These are phyloP conservation scores for Callyntrura sp. DNA, from an alignment of 2,888 invertebrate species.

Conservation along the genomic window DNA sequence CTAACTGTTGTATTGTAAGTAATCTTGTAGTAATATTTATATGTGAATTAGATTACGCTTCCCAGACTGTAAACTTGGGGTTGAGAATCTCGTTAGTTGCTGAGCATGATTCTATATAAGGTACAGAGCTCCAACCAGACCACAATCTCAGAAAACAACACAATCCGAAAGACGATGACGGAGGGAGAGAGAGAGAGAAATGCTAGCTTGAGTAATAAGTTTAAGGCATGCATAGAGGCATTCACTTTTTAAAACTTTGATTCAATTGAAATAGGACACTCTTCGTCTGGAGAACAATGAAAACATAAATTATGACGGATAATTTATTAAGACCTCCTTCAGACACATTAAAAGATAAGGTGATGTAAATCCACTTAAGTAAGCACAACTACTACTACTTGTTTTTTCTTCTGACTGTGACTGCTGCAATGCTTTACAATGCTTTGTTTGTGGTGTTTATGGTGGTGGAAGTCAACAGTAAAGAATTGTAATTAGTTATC, in stretches of 20 bases:
- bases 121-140: conserved; percentile 30
- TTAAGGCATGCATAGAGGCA: conserved; percentile 71
- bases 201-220: conserved; percentile 72
- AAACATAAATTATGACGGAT: conserved; percentile 79
- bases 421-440: not conserved
- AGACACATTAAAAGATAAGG: conserved; percentile 79
- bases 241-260: conserved; percentile 39
- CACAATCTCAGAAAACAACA: conserved; percentile 27
- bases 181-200: conserved; percentile 50
- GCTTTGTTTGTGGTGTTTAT: not conserved
- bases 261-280: conserved; percentile 78
- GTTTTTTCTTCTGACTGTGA: conserved; percentile 39
- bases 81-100: conserved; percentile 19
- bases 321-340: conserved; percentile 80
- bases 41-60: conserved; percentile 52
- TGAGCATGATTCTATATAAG: conserved; percentile 44
- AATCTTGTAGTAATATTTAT: conserved; percentile 47
- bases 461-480: conserved; percentile 2
- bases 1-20: conserved; percentile 41
- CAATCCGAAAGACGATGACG: conserved; percentile 13
- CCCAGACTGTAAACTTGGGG: conserved; percentile 50
- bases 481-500: conserved; percentile 75
- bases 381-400: conserved; percentile 25
- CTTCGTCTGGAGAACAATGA: conserved; percentile 79
- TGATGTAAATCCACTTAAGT: conserved; percentile 72